phyloP scores from a whole-genome alignment of 2,888 invertebrate species.

The Harmothoe impar region DNA sequence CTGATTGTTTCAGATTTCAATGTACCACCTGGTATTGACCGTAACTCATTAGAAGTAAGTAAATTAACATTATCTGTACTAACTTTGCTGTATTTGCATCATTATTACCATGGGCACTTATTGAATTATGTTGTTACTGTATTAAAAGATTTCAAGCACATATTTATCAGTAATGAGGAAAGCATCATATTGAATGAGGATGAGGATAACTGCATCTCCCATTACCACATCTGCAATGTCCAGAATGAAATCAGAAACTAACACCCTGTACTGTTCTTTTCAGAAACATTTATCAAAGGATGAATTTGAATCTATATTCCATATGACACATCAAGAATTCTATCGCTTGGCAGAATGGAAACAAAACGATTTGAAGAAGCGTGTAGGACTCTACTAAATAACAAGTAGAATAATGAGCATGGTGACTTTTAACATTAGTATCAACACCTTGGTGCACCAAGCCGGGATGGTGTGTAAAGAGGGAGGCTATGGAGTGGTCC shows the following conservation, averaged over 20 bases:
- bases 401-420: not conserved
- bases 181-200: too few relatives aligned
- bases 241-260: too few relatives aligned
- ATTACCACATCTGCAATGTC: too few relatives aligned
- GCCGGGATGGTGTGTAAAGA: not conserved
- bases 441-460: not conserved
- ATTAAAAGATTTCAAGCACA: too few relatives aligned
- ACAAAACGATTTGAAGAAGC: constrained; percentile 97
- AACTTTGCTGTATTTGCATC: too few relatives aligned
- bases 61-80: too few relatives aligned
- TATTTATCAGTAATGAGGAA: too few relatives aligned
- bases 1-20: constrained; percentile 98
- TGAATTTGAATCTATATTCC: constrained; percentile 97
- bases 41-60: constrained; percentile 94
- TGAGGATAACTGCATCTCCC: too few relatives aligned
- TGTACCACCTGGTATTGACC: constrained; percentile 97
- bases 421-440: constrained; percentile 9
- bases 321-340: constrained; percentile 94
- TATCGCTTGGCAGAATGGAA: constrained; percentile 99
- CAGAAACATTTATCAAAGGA: constrained; percentile 94
- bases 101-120: too few relatives aligned
- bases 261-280: too few relatives aligned
- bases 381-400: constrained; percentile 93
- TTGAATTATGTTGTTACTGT: too few relatives aligned
- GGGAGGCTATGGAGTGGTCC: not conserved